Conservation (phyloP, 2,797 vertebrate species). For the Numenius phaeopus region DNA sequence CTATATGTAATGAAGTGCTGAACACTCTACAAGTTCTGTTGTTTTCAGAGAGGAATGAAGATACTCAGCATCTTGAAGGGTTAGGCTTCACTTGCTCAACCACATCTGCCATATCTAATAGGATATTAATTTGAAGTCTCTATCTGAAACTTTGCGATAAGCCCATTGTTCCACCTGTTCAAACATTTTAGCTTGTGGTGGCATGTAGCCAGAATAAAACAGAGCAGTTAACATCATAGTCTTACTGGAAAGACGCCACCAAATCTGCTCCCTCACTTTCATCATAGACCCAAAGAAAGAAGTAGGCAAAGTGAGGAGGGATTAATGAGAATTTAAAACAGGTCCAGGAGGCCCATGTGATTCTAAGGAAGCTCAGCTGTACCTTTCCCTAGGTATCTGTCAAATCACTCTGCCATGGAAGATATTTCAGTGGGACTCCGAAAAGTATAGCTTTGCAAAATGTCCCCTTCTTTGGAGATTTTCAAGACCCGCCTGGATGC, state of each 20-base stretch:
- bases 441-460: background rate
- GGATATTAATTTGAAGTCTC: background rate
- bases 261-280: background rate
- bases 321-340: background rate
- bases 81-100: background rate
- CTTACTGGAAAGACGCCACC: background rate
- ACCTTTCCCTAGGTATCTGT: background rate
- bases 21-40: background rate
- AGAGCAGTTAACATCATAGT: background rate
- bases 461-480: too few species aligned
- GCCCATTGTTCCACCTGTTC: background rate
- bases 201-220: background rate
- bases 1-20: background rate
- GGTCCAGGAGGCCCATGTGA: background rate
- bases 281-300: background rate
- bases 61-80: background rate
- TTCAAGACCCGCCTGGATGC: too few species aligned
- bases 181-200: background rate
- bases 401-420: background rate
- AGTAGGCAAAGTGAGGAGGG: background rate
- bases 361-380: background rate
- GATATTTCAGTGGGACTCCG: background rate
- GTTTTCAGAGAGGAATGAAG: background rate
- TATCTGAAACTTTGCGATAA: background rate
- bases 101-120: background rate